Percentiles rank a stretch among this genome's conserved stretches.
phyloP scores from a whole-genome alignment of 2,113 vertebrate genomes.

The human (Homo sapiens) region GRCh38 chr2:49947001-49947500 shows the following conservation, averaged over 20 bases:
- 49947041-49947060: background rate
- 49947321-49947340: background rate
- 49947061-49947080: background rate
- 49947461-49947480: no score
- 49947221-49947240: background rate
- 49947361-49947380: background rate
- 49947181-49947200: background rate
- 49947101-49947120: background rate
- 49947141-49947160: background rate
- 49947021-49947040: background rate
- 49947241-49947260: background rate
- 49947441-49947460: background rate
- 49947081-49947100: background rate
- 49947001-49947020: background rate
- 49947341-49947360: background rate
- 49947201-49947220: background rate
- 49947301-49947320: background rate
- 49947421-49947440: background rate
- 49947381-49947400: background rate
- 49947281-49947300: background rate
- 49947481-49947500: no score
- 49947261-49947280: background rate
- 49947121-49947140: background rate
- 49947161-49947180: background rate
- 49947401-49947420: background rate